Evolutionary conservation across 2,113 vertebrate species (phyloP), one percentile per base, ranked within the genome.

Genomic region (Pollachius pollachius): DNA sequence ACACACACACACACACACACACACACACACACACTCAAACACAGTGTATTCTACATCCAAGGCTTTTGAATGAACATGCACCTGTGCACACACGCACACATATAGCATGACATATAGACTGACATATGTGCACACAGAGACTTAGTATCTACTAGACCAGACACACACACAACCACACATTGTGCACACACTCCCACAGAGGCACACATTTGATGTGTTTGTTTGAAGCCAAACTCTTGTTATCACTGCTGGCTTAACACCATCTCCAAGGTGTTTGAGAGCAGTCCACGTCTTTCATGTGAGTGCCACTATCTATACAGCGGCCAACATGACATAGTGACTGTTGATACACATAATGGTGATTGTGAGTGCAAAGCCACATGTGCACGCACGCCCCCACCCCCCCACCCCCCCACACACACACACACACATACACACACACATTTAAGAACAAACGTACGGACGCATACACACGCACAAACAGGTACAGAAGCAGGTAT

Each of bases 201-300:
- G 85, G 19, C 61, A 75, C 64, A 88, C 91, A 93, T 98, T 98
- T 98, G 94, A 98, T 96, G 96, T 96, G 78, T 78, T 82, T 92
- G 93, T 96, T 95, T 95, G 93, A 95, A 94, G 94, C 93, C 85
- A 85, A 91, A 89, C 87, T 93, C 91, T 92, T 94, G 92, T 95
- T 95, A 96, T 96, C 94, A 93, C 86, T 90, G 85, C 91, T 87
- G 84, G 87, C 90, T 89, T 87, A 93, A 89, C 92, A 93, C 91
- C 90, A 84, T 92, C 54, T 95, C 88, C 85, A 76, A 84, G 88
- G 91, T 89, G 92, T 83, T 87, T 93, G 92, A 93, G 87, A 92
- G 87, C 85, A 84, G 91, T 90, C 86, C 91, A 88, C 86, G 77
- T 78, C 93, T 97, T 97, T 98, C 92, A 96, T 94, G 91, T 95